These are phyloP conservation scores for Hermaeophaga mercurialis DNA, from an alignment of 2,888 invertebrate species.

Conservation along the genomic window DNA sequence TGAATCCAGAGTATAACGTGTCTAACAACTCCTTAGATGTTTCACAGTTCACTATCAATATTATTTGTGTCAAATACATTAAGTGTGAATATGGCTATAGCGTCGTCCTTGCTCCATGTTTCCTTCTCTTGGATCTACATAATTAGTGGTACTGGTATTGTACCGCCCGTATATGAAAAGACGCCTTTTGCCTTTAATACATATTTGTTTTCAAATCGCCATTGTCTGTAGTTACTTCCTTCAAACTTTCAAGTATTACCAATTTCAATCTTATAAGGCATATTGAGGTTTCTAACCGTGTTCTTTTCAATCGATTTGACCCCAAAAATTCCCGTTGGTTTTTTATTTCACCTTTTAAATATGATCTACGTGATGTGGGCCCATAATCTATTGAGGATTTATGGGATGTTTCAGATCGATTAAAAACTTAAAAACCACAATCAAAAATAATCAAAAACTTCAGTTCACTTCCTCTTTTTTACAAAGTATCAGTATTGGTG, in stretches of 20 bases:
- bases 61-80: no score
- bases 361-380: slow-evolving; percentile 5
- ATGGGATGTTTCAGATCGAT: not conserved
- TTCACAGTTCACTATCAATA: no score
- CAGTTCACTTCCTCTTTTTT: no score
- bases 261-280: slow-evolving; percentile 6
- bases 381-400: slow-evolving; percentile 10
- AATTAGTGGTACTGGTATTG: not conserved
- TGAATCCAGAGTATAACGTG: no score
- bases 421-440: no score
- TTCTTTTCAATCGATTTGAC: not conserved
- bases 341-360: slow-evolving; percentile 13
- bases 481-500: no score
- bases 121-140: not conserved
- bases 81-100: slow-evolving; percentile 34
- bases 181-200: slow-evolving; percentile 27
- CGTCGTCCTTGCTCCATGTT: slow-evolving; percentile 33
- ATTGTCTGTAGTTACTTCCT: slow-evolving; percentile 30
- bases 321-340: not conserved
- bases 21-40: no score
- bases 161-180: slow-evolving; percentile 8
- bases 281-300: slow-evolving; percentile 2
- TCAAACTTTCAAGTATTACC: slow-evolving; percentile 23
- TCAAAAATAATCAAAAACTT: no score
- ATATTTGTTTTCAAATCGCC: slow-evolving; percentile 32